phyloP scores from a whole-genome alignment of 2,797 vertebrate species.

The Gymnoscopelus braueri region DNA sequence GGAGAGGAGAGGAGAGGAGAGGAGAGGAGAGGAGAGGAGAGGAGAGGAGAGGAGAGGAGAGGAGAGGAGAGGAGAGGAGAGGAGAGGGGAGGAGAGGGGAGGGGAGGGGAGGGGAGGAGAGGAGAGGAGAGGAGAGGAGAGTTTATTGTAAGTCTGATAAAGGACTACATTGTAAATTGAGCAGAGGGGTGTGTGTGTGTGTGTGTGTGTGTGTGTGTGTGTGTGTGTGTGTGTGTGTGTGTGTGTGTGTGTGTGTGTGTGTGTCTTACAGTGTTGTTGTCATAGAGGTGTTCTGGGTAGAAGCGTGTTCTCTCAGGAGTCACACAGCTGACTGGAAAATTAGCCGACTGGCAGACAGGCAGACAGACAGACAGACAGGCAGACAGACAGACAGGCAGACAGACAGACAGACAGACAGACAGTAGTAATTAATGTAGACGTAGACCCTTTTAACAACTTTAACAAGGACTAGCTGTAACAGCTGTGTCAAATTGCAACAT shows the following conservation, averaged over 20 bases:
- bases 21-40: neutral
- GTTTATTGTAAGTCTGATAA: too few relatives aligned
- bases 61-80: neutral
- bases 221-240: too few relatives aligned
- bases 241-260: neutral
- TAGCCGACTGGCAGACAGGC: neutral
- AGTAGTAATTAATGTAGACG: neutral
- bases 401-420: too few relatives aligned
- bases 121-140: neutral
- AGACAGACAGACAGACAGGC: too few relatives aligned
- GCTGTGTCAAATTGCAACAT: too few relatives aligned
- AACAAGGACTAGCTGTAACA: too few relatives aligned
- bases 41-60: neutral
- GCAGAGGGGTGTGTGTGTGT: neutral
- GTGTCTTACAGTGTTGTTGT: neutral
- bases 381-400: too few relatives aligned
- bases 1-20: neutral
- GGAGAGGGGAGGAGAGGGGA: neutral
- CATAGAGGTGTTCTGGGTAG: neutral
- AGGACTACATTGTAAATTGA: too few relatives aligned
- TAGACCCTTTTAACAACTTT: too few relatives aligned
- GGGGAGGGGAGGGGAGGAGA: too few relatives aligned
- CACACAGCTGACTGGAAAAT: neutral
- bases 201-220: neutral
- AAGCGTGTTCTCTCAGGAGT: too few relatives aligned